A percentile compares a stretch with the other conserved stretches of the same genome.
These are phyloP conservation scores for Intoshia linei DNA, from an alignment of 1,140 invertebrate species.

Conservation along the genomic window DNA sequence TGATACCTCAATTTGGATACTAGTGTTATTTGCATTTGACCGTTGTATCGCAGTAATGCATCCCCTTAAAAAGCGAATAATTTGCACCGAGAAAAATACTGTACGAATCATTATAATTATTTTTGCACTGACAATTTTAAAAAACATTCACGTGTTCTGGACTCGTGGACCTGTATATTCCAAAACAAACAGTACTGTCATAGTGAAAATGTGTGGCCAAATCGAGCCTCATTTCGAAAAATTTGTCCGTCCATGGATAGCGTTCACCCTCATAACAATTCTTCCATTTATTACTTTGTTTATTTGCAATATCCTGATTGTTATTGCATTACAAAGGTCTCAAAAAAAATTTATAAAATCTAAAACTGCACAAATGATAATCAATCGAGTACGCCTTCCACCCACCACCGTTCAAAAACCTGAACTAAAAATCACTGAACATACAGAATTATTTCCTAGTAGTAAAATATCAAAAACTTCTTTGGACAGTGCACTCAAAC, in stretches of 20 bases:
- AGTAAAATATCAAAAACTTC: too few species aligned
- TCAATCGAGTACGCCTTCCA: too few species aligned
- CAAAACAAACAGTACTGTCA: not conserved
- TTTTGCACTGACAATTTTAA: conserved; percentile 1
- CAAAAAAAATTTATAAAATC: not conserved
- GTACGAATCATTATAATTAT: not conserved
- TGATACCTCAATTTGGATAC: conserved; percentile 8
- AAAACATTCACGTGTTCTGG: conserved; percentile 6
- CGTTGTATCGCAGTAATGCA: conserved; percentile 8
- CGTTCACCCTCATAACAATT: conserved; percentile 4
- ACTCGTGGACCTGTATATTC: conserved; percentile 4
- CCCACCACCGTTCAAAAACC: too few species aligned
- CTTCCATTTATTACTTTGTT: conserved; percentile 3
- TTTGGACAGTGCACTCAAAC: too few species aligned
- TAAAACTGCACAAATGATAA: too few species aligned
- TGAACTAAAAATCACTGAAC: too few species aligned
- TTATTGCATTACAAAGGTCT: conserved; percentile 1
- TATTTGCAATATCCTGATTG: conserved; percentile 6
- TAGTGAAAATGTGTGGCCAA: conserved; percentile 2
- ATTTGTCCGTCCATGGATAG: conserved; percentile 7
- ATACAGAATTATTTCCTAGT: too few species aligned
- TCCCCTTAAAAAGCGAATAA: conserved; percentile 6
- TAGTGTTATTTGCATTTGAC: conserved; percentile 9
- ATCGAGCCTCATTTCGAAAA: conserved; percentile 4
- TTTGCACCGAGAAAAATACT: conserved; percentile 1